A percentile compares a stretch with the other conserved stretches of the same genome.
These are phyloP conservation scores for Hemithea aestivaria DNA, from an alignment of 2,888 invertebrate species.

Conservation along the genomic window DNA sequence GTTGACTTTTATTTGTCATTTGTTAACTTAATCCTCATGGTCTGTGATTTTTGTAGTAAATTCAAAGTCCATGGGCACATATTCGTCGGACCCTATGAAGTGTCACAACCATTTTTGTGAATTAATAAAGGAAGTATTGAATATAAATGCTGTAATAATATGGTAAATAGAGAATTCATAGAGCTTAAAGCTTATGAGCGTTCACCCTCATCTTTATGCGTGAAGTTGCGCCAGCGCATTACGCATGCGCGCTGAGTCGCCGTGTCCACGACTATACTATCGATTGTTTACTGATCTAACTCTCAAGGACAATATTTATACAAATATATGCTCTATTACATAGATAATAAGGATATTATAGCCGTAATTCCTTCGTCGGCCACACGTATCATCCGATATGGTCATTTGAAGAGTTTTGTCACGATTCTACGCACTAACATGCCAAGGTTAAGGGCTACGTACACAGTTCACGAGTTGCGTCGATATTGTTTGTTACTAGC, in stretches of 20 bases:
- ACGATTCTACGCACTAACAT: constrained; percentile 61
- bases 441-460: constrained; percentile 59
- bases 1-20: too few relatives aligned
- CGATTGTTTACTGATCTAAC: constrained; percentile 63
- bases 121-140: constrained; percentile 54
- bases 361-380: constrained; percentile 36
- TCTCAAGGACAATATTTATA: constrained; percentile 42
- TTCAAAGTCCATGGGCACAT: neutral
- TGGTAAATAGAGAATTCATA: constrained; percentile 56
- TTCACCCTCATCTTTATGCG: constrained; percentile 65
- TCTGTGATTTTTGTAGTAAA: neutral
- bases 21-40: too few relatives aligned
- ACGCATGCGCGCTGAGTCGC: constrained; percentile 61
- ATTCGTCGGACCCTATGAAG: constrained; percentile 5
- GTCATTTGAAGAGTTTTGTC: constrained; percentile 71
- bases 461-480: too few relatives aligned
- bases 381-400: constrained; percentile 58
- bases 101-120: constrained; percentile 33
- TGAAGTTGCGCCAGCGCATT: constrained; percentile 58
- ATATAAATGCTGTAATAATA: constrained; percentile 64
- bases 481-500: too few relatives aligned
- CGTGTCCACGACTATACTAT: constrained; percentile 53
- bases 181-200: constrained; percentile 46
- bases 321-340: constrained; percentile 48
- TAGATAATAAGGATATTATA: constrained; percentile 36